Conservation (phyloP, 2,797 vertebrate species). For the Sebastes kiyomatsui region DNA sequence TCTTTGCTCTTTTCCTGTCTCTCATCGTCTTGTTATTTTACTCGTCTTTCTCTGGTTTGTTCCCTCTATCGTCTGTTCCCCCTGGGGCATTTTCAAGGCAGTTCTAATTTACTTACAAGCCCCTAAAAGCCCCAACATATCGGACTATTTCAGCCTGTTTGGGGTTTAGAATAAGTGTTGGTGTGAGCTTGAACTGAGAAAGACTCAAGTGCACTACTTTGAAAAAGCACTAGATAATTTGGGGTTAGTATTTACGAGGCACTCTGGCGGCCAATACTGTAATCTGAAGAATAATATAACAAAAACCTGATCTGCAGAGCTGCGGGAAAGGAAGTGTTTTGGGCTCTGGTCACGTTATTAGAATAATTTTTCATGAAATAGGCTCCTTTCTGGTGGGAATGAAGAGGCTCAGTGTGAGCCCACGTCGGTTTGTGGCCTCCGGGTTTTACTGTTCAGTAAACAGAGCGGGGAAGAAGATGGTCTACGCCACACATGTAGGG, state of each 20-base stretch:
- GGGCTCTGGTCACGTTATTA: slow-evolving; percentile 61
- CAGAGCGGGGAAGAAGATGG: slow-evolving; percentile 65
- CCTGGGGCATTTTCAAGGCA: slow-evolving; percentile 32
- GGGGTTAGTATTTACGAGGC: slow-evolving; percentile 48
- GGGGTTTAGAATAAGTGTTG: slow-evolving; percentile 32
- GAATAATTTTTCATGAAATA: slow-evolving; percentile 61
- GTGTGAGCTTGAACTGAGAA: slow-evolving; percentile 22
- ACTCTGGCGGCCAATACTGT: slow-evolving; percentile 35
- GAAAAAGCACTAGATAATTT: slow-evolving; percentile 46
- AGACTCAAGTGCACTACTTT: slow-evolving; percentile 38
- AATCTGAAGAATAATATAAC: slow-evolving; percentile 68
- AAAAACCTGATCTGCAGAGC: slow-evolving; percentile 49
- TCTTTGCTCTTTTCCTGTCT: slow-evolving; percentile 14
- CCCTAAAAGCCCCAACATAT: slow-evolving; percentile 23
- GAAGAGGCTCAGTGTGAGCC: slow-evolving; percentile 45
- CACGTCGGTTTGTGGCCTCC: slow-evolving; percentile 62
- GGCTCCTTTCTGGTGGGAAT: slow-evolving; percentile 61
- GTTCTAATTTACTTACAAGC: slow-evolving; percentile 52
- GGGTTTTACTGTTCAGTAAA: slow-evolving; percentile 75
- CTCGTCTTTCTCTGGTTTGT: not conserved
- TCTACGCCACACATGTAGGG: slow-evolving; percentile 66
- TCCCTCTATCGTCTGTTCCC: not conserved
- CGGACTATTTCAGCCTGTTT: slow-evolving; percentile 19
- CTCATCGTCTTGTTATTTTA: not conserved
- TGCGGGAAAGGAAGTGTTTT: slow-evolving; percentile 67